phyloP scores from a whole-genome alignment of 2,888 invertebrate genomes.

The Agonum fuliginosum region DNA sequence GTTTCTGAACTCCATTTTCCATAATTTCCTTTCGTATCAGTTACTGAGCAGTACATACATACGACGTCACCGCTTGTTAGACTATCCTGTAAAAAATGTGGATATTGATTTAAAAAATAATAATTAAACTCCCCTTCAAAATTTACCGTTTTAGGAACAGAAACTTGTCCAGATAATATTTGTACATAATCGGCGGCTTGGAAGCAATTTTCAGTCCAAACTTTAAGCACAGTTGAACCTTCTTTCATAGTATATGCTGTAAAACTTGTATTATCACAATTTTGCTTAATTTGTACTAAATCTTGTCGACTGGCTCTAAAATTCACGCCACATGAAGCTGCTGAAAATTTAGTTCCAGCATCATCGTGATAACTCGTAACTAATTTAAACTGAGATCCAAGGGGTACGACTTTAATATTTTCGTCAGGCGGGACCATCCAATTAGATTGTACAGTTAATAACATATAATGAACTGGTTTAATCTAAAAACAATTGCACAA shows the following conservation, averaged over 20 bases:
- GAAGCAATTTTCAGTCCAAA: constrained; percentile 71
- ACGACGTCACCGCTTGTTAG: constrained; percentile 75
- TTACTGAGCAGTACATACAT: constrained; percentile 75
- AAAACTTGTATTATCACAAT: constrained; percentile 73
- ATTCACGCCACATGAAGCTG: constrained; percentile 73
- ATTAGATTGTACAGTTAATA: constrained; percentile 68
- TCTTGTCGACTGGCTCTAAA: constrained; percentile 74
- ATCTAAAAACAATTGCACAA: constrained; percentile 66
- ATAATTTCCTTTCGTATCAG: constrained; percentile 67
- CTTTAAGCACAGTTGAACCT: constrained; percentile 75
- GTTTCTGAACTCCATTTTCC: constrained; percentile 71
- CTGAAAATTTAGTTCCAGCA: constrained; percentile 75
- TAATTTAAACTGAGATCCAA: constrained; percentile 74
- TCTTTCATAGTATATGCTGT: constrained; percentile 72
- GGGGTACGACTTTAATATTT: constrained; percentile 70
- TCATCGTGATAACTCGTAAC: constrained; percentile 75
- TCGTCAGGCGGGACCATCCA: constrained; percentile 67
- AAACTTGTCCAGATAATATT: constrained; percentile 70
- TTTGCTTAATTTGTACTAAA: constrained; percentile 70
- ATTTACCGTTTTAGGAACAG: constrained; percentile 69
- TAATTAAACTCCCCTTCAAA: background rate
- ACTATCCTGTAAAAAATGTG: constrained; percentile 66
- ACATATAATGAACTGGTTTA: constrained; percentile 73
- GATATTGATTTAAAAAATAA: background rate
- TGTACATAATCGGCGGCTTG: constrained; percentile 71